Base-by-base conservation (phyloP, 2,888 invertebrate genomes). In the Trachelus iudaicus region DNA sequence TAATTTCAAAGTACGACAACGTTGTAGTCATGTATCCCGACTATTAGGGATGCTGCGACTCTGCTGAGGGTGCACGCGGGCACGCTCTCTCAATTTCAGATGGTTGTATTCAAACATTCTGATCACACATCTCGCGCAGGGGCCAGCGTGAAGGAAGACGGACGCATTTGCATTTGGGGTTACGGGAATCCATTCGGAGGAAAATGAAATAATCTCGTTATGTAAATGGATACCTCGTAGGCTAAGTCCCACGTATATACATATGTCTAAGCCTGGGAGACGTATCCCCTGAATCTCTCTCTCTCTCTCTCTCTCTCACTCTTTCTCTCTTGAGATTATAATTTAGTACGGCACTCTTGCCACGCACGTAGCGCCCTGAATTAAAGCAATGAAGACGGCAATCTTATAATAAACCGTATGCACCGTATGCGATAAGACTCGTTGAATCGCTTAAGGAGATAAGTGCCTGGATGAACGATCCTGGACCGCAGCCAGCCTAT, bases 201-300 rank as follows among this genome's bases (percentile, higher is more conserved):
- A 82, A 83, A 86, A 84, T 81, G 84, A 87, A 87, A 88, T 86
- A 85, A 87, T 88, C 86, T 85, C 83, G 86, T 87, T 87, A 88
- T 87, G 85, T 81, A 86, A 86, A 86, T 87, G 83, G 80, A 56
- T 56, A 56, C 56, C 56, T 56, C 56, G 56, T 56, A 15, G 56
- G 2, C 56, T 23, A 56, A 56, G 56, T 23, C 56, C 56, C 56
- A 56, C 23, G 56, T 56, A 56, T 4, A 23, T 23, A 23, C 23
- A 23, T 23, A 23, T 6, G 56, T 56, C 56, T 56, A 56, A 9
- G 56, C 2, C 9, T 23, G 56, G 23, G 23, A 23, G 56, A 56
- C 56, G 56, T 78, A 81, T 76, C 75, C 68, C 30, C 77, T 31
- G 73, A 69, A 76, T 75, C 77, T 77, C 73, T 73, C 73, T 69